Evolutionary conservation across 1,140 invertebrate species (phyloP), one percentile per base, ranked within the genome.

Genomic region (Panagrolaimus sp.): DNA sequence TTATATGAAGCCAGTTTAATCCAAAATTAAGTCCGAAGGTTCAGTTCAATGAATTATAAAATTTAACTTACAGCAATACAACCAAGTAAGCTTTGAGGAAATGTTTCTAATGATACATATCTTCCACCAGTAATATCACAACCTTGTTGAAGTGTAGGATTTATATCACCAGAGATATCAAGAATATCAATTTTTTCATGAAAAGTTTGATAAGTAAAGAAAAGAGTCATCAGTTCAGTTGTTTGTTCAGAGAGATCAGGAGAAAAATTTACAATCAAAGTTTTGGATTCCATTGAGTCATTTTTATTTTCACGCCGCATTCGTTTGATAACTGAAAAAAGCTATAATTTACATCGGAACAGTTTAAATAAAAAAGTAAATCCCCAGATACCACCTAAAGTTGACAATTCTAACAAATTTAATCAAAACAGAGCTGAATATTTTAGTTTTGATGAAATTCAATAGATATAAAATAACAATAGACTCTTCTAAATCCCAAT

Each of bases 321-420:
- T 58, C 52, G 52, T 28, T 58, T 58, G 12, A 58, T 58, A 58
- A 58, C 52, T 58, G 52, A 58, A 58, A 58, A 14, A 24, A 7
- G n/a, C n/a, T 38, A 38, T 4, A 38, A 38, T 7, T 38, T 4
- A 38, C 7, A 2, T 38, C 7, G 2, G 32, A 38, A 38, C 32
- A 38, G 32, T 38, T 38, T 38, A n/a, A n/a, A n/a, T n/a, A n/a
- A n/a, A n/a, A n/a, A n/a, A n/a, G n/a, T n/a, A n/a, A n/a, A n/a
- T n/a, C n/a, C n/a, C n/a, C n/a, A n/a, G n/a, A n/a, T n/a, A n/a
- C n/a, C n/a, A n/a, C n/a, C n/a, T n/a, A n/a, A n/a, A n/a, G n/a
- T n/a, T n/a, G n/a, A n/a, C n/a, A n/a, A n/a, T n/a, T n/a, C n/a
- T n/a, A n/a, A n/a, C n/a, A n/a, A n/a, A n/a, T n/a, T n/a, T n/a